Evolutionary conservation across 2,888 invertebrate species (phyloP).

Genomic region (Eupithecia exiguata): DNA sequence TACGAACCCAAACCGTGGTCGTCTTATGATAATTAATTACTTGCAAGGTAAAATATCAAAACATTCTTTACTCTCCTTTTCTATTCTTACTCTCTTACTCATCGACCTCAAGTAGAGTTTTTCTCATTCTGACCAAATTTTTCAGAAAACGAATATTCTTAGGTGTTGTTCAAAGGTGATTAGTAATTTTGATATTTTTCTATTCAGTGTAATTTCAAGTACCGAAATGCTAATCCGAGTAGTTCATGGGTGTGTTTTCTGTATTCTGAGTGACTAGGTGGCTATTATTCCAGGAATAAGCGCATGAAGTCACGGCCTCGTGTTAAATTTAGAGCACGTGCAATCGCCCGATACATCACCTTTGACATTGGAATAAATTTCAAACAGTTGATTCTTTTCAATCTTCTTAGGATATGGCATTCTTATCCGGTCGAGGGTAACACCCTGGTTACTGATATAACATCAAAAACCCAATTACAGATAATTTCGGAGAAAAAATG

Average conservation of each 20-base stretch:
- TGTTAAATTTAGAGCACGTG: slow-evolving; percentile 48
- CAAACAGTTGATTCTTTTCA: too few species aligned
- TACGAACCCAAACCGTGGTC: too few species aligned
- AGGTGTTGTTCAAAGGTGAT: neutral
- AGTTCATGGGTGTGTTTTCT: slow-evolving; percentile 35
- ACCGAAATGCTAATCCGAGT: neutral
- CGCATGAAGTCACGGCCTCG: slow-evolving; percentile 56
- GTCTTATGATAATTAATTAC: too few species aligned
- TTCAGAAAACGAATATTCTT: neutral
- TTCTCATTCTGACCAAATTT: neutral
- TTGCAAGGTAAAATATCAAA: too few species aligned
- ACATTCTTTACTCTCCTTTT: too few species aligned
- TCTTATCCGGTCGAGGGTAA: neutral
- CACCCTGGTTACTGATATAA: neutral
- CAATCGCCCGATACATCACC: slow-evolving; percentile 39
- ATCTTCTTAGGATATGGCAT: neutral
- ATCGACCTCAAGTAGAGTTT: neutral
- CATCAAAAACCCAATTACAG: too few species aligned
- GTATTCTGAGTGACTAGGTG: slow-evolving; percentile 46
- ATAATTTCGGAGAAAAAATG: too few species aligned
- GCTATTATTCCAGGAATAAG: slow-evolving; percentile 54
- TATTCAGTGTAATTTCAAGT: neutral
- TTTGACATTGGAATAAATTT: slow-evolving; percentile 32
- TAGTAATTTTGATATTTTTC: neutral
- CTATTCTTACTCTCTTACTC: too few species aligned